Conservation (phyloP, 92 coral and sea anemone genomes). For the Hydrozoanthus gracilis region DNA sequence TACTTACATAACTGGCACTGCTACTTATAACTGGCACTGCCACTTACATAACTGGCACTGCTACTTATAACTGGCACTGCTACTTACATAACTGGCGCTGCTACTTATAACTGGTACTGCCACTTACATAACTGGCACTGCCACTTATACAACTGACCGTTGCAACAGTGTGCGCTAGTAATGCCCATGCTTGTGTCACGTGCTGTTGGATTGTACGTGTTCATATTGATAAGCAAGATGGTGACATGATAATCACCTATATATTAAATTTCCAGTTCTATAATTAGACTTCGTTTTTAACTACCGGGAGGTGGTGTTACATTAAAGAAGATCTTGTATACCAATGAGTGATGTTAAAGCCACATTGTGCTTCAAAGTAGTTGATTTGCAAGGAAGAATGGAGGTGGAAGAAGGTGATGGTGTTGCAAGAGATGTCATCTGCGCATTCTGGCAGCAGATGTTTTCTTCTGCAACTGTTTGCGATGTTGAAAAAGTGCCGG, state of each 20-base stretch:
- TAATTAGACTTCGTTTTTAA: too few species aligned
- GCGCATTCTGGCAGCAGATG: constrained; percentile 19
- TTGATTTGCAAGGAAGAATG: not conserved
- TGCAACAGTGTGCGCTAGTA: not conserved
- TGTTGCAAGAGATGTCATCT: constrained; percentile 1
- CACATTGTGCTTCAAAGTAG: not conserved
- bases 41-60: constrained; percentile 1
- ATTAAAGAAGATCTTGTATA: too few species aligned
- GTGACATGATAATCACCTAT: too few species aligned
- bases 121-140: constrained; percentile 1
- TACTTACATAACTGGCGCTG: not conserved
- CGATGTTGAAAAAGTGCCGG: constrained; percentile 13
- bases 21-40: constrained; percentile 10
- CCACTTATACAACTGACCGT: too few species aligned
- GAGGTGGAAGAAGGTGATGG: not conserved
- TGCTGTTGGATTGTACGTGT: not conserved
- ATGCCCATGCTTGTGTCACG: not conserved
- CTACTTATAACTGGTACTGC: constrained; percentile 8
- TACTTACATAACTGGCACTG: constrained; percentile 1
- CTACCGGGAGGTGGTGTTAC: too few species aligned
- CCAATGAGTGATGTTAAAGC: too few species aligned
- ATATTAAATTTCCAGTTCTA: too few species aligned
- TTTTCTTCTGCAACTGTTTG: constrained; percentile 29
- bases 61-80: constrained; percentile 10
- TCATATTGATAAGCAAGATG: too few species aligned